Evolutionary conservation across 2,888 invertebrate genomes (phyloP), one percentile per base, ranked within the genome.

Genomic region (Eugnorisma glareosa): DNA sequence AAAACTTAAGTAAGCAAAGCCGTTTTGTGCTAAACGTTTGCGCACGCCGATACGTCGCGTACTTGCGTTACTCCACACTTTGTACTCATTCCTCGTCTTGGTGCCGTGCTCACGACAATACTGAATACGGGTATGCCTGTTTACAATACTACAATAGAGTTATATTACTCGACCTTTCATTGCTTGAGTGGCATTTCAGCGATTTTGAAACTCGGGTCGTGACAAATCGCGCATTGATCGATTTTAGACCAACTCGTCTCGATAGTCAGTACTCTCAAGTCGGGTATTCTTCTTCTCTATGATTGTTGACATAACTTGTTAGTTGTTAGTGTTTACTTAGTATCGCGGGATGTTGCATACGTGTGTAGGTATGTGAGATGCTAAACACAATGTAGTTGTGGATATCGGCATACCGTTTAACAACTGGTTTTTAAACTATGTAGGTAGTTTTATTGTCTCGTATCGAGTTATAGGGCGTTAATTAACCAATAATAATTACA

Each of bases 101-200:
- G 81, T 81, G 82, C 80, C 83, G 80, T 82, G 89, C 86, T 91
- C 91, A 92, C 90, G 91, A 92, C 87, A 86, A 82, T 70, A 86
- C 80, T 82, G 89, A 86, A 81, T 69, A 87, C 78, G 80, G 89
- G 89, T 88, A 91, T 91, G 89, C 79, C 82, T 88, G 79, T 84
- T 87, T 77, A 87, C 72, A 75, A 83, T 86, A 87, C 79, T 77
- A 87, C 84, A 86, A 86, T 86, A 83, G 82, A 73, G 77, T 89
- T 89, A 85, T 83, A 84, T 84, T 87, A 79, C 80, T 73, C 81
- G 81, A 88, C 86, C 85, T 86, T 86, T 90, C 82, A 84, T 75
- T 81, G 76, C 77, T 82, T 83, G 82, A 88, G 81, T 92, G 93
- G 90, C 91, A 93, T 93, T 93, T 92, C 73, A 82, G 73, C 64